These are phyloP conservation scores for Manis crassicaudata DNA, from an alignment of 2,797 vertebrate genomes.

Conservation along the genomic window DNA sequence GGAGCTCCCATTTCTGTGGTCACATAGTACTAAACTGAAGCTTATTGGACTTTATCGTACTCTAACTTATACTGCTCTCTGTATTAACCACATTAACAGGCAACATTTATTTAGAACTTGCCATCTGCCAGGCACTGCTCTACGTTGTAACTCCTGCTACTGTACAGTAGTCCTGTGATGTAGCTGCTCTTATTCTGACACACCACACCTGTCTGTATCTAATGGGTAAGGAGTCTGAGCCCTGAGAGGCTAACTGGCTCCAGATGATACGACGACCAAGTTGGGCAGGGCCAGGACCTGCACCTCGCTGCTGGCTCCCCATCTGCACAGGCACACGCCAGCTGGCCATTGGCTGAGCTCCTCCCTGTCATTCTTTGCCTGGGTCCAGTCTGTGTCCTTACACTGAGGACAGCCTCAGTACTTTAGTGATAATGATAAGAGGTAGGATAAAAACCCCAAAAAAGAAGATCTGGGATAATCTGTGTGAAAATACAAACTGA, in stretches of 20 bases:
- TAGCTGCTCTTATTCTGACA: background rate
- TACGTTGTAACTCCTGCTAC: background rate
- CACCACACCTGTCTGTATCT: rapidly evolving
- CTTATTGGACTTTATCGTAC: background rate
- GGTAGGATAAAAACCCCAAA: background rate
- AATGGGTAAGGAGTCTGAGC: background rate
- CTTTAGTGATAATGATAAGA: background rate
- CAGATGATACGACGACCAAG: background rate
- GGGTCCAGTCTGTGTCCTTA: background rate
- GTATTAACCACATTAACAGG: background rate
- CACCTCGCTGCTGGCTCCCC: background rate
- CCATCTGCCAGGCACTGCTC: background rate
- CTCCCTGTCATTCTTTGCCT: background rate
- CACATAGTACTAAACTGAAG: background rate
- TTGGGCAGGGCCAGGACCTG: background rate
- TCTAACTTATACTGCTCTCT: background rate
- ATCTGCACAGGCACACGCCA: background rate
- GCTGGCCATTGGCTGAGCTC: background rate
- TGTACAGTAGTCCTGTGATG: background rate
- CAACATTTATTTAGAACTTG: background rate
- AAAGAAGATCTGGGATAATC: background rate
- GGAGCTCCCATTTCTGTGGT: background rate
- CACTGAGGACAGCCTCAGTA: background rate
- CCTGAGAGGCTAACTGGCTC: background rate
- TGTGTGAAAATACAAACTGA: background rate